A percentile compares a stretch with the other conserved stretches of the same genome.
Conservation (phyloP, 2,888 invertebrate species). For the Hypomecis punctinalis region DNA sequence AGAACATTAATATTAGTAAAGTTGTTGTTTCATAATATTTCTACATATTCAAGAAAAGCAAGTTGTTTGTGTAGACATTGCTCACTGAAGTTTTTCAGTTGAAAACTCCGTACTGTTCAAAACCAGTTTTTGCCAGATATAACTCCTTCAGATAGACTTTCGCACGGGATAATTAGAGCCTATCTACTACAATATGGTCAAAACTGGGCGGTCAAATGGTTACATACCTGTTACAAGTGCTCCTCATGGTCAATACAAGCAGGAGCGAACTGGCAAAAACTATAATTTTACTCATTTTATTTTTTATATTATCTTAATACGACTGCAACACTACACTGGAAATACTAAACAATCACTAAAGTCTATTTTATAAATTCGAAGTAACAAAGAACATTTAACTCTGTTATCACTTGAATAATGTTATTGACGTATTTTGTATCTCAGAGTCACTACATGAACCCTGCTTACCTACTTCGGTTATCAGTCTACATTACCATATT, state of each 20-base stretch:
- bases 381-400: slow-evolving; percentile 65
- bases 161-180: no score
- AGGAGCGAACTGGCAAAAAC: slow-evolving; percentile 27
- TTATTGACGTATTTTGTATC: slow-evolving; percentile 64
- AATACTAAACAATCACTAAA: slow-evolving; percentile 2
- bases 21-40: no score
- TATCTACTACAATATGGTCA: neutral
- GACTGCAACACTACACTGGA: slow-evolving; percentile 21
- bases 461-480: slow-evolving; percentile 31
- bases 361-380: slow-evolving; percentile 19
- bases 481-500: slow-evolving; percentile 29
- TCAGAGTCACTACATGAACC: slow-evolving; percentile 41
- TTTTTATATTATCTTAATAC: slow-evolving; percentile 7
- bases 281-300: slow-evolving; percentile 24
- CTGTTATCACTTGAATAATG: slow-evolving; percentile 65
- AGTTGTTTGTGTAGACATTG: no score
- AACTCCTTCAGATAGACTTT: no score
- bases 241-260: slow-evolving; percentile 22
- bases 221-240: slow-evolving; percentile 33
- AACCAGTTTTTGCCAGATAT: no score
- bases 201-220: neutral
- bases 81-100: no score
- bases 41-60: no score
- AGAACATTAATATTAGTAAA: no score
- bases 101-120: no score